Percentiles rank a stretch among this genome's conserved stretches.
Evolutionary conservation across 2,113 vertebrate genomes (phyloP).

Genomic region (Propithecus coquereli): DNA sequence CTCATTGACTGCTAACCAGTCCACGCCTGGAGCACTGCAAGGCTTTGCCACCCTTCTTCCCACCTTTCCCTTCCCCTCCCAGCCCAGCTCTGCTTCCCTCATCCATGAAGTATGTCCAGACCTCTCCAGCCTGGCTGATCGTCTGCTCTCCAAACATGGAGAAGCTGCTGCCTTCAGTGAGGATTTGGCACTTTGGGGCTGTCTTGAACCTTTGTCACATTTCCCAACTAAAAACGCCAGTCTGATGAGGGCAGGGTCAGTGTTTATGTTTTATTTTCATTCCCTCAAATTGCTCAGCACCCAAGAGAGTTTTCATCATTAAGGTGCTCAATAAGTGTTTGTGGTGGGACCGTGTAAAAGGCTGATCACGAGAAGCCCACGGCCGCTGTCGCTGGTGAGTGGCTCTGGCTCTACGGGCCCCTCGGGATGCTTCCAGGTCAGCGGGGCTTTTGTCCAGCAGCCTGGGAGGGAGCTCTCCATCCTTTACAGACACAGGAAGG

Average conservation of each 20-base stretch:
- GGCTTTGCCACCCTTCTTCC: neutral
- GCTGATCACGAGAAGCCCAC: accelerated
- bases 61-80: accelerated
- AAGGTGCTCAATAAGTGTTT: too few relatives aligned
- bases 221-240: neutral
- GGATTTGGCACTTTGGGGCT: accelerated
- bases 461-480: neutral
- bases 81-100: neutral
- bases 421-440: accelerated
- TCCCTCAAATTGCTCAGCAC: neutral
- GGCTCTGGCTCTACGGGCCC: neutral
- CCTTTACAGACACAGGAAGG: neutral
- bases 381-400: accelerated
- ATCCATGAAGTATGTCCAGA: neutral
- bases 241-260: neutral
- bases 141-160: neutral
- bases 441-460: accelerated
- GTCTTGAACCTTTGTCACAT: neutral
- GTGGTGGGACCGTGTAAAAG: neutral
- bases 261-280: neutral
- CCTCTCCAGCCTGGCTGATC: too few relatives aligned
- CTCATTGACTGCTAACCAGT: accelerated
- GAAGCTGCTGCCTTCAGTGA: accelerated
- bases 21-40: accelerated
- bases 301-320: neutral